Percentiles rank a stretch among this genome's conserved stretches.
Conservation (phyloP, 2,113 vertebrate species). For the Oxygymnocypris stewartii region DNA sequence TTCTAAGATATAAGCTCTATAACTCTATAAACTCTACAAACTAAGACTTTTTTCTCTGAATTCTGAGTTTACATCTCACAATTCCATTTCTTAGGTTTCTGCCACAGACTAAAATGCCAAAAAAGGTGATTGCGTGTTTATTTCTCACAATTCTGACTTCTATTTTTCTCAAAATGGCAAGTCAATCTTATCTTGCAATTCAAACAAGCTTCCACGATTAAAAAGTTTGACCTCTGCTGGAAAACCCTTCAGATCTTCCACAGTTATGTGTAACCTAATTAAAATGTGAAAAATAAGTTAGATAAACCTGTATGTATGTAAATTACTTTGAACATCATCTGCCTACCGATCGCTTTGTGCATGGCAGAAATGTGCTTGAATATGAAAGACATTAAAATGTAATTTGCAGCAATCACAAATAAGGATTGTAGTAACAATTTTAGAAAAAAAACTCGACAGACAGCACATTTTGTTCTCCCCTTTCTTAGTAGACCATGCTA, state of each 20-base stretch:
- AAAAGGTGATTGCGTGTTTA: too few species aligned
- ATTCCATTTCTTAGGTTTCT: too few species aligned
- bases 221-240: too few species aligned
- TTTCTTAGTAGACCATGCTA: conserved; percentile 37
- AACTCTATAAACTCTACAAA: too few species aligned
- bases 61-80: too few species aligned
- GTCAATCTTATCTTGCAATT: too few species aligned
- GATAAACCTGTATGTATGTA: not conserved
- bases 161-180: too few species aligned
- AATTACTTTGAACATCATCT: not conserved
- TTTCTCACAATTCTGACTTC: too few species aligned
- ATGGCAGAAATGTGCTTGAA: not conserved
- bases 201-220: too few species aligned
- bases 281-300: not conserved
- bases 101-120: too few species aligned
- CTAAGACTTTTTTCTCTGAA: too few species aligned
- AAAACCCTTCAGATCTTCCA: not conserved
- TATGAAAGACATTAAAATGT: conserved; percentile 3
- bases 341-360: not conserved
- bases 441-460: conserved; percentile 21
- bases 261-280: not conserved
- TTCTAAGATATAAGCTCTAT: too few species aligned
- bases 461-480: conserved; percentile 31
- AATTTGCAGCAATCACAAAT: not conserved
- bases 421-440: not conserved